Base-by-base conservation (phyloP, 2,797 vertebrate genomes). In the Coluber constrictor region DNA sequence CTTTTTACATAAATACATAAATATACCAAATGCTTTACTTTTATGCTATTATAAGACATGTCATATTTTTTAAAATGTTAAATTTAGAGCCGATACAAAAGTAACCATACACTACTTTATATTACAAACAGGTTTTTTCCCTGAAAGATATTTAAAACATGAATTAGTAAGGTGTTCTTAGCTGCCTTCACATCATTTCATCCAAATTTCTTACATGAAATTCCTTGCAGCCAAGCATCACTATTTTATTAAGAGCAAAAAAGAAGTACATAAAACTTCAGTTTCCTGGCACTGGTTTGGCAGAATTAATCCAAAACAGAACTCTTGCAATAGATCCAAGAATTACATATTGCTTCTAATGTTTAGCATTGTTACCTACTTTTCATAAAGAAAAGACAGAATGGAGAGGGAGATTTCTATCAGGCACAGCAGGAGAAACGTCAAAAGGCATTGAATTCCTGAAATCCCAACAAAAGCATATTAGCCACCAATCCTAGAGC, bases 171-270 rank as follows among this genome's bases (percentile, higher is more conserved):
- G 23, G 10, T 29, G 23, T 15, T 27, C 32, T 37, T 8, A 83
- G 3, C 20, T 16, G 9, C 25, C 5, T 70, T 32, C 7, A 20
- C 11, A 15, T 13, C 20, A 59, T 63, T 37, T 55, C 18, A 18
- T 2, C 29, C 9, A 13, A 55, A 47, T 9, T 56, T 4, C 51
- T 25, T n/a, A 6, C 25, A 92, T 23, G 47, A 9, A 20, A 59
- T 0, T 5, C 3, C 4, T 3, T 0, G 3, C 3, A 29, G 12
- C 0, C 18, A 37, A 43, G 20, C 0, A 27, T 0, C 0, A 15
- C 0, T 5, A 11, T 13, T 0, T 2, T 16, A 1, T 1, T 25
- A 5, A 51, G 25, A 32, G 7, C 4, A 60, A 51, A 0, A 0
- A 4, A 3, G 27, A 29, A 0, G 12, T 0, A 55, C 0, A 9